Evolutionary conservation across 1,140 invertebrate genomes (phyloP), one percentile per base, ranked within the genome.

Genomic region (Drosophila obscura): DNA sequence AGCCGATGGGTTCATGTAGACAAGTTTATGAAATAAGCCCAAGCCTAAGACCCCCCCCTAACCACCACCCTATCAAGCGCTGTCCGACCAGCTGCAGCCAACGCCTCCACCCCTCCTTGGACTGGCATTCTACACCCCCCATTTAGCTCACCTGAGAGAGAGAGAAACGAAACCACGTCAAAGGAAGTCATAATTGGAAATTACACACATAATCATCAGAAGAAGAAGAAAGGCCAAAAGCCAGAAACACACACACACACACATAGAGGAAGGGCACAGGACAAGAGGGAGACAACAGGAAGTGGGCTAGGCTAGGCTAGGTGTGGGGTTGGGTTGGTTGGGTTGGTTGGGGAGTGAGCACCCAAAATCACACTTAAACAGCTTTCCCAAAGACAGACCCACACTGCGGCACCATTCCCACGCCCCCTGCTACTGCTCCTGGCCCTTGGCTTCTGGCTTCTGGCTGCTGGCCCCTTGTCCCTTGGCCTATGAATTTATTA

Each of bases 161-260:
- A 5, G 9, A 48, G 7, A 44, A 63, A 16, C 22, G 31, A 44
- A 52, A 43, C 60, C 50, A 73, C 57, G 66, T 71, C 73, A 50
- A 73, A 77, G 82, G 65, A 85, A 76, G 75, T 85, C 82, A 85
- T 85, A 85, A 87, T 85, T 85, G 66, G 48, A 77, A 85, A 78
- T 87, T 87, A 85, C 81, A 73, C 80, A 83, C 80, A 83, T 83
- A 74, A 82, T 82, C 68, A 48, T 58, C 22, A 39, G 19, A 19
- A 19, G 19, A 19, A 19, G 19, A 1, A 19, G 35, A 39, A 39
- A 43, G 22, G 41, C 19, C 31, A 16, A 39, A 50, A 50, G 24
- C 44, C 5, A 60, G 11, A 1, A 3, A 24, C 57, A 56, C 56
- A 62, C 56, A 56, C 66, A 49, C 49, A 66, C 31, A 61, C 43